Evolutionary conservation across 2,797 vertebrate species (phyloP), one percentile per base, ranked within the genome.

Genomic region (Mionectes olivaceus): DNA sequence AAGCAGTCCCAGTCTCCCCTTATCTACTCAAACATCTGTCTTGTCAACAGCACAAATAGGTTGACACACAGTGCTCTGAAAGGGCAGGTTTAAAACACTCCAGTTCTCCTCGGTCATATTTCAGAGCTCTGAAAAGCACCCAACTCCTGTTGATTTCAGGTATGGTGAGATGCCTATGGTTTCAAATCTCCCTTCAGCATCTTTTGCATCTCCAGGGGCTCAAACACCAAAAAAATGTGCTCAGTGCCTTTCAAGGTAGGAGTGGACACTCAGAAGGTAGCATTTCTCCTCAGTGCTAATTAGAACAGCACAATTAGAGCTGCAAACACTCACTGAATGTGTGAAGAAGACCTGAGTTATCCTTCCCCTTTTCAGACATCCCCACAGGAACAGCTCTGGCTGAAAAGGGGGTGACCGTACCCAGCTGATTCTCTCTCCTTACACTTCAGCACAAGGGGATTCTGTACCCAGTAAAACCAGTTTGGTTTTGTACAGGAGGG

Each of bases 31-130:
- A 80, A 28, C 50, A 95, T 83, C 85, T 69, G 4, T 75, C 89
- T 75, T 85, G 35, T 19, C 43, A 92, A 43, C 49, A 55, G 68
- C 68, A 90, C 80, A 73, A 92, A 92, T 0, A 76, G 37, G 16
- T 11, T 87, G 81, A 85, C 76, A 50, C 12, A 60, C 84, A 89
- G 25, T 10, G 53, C 43, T 61, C 60, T 23, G 24, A 93, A 94
- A 93, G 80, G 77, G 65, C 91, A 93, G 68, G 44, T 68, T 88
- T 78, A 68, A 78, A 93, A 77, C 75, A 77, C 70, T 90, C 44
- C 7, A 50, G 32, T 25, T 64, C 30, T 83, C 57, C 21, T 53
- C 18, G 46, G 8, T 41, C 10, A 3, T 87, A 77, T 95, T 94
- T 96, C 46, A 95, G 75, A 74, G 27, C 15, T 23, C 60, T 81